Evolutionary conservation across 2,113 vertebrate species (phyloP), one percentile per base, ranked within the genome.

Genomic region (Callospermophilus lateralis): DNA sequence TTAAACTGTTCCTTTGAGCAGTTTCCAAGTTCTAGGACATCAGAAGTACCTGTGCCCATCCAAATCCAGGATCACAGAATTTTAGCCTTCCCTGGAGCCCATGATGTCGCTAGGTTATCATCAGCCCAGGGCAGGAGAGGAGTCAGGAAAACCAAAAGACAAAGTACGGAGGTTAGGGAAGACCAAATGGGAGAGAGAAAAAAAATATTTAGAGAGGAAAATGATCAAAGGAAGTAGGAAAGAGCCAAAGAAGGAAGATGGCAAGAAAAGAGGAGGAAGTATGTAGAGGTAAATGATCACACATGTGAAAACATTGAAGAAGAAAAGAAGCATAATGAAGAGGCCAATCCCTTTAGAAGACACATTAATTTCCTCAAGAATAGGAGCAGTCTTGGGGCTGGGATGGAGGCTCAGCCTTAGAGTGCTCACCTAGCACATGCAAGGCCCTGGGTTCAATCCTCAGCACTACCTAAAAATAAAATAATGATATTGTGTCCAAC

Each of bases 21-120:
- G 96, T 98, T 98, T 98, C 98, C 98, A 96, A 97, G 86, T 95
- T 95, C 90, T 81, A 94, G 51, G 70, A 94, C 93, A 88, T 84
- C 15, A 51, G 28, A 16, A 34, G 74, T 85, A 22, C 24, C n/a
- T 65, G 17, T 37, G 5, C 42, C 24, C 11, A 19, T 89, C 15
- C 67, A 85, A 65, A 34, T 78, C 28, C n/a, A 93, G 15, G 32
- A 87, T 65, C 39, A 89, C 11, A 63, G 61, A 68, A 53, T 84
- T 85, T 78, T 94, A 94, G 63, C 24, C 10, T 95, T 68, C 30
- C 32, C 24, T 84, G 72, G 77, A 92, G 61, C 16, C 28, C 39
- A 37, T 16, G 48, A 26, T 51, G 9, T 16, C 48, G n/a, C 68
- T n/a, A 88, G 28, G 10, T 77, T 51, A 37, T 76, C 45, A 51